A percentile compares a stretch with the other conserved stretches of the same genome.
These are phyloP conservation scores for Agonopterix heracliana DNA, from an alignment of 2,888 invertebrate genomes.

Conservation along the genomic window DNA sequence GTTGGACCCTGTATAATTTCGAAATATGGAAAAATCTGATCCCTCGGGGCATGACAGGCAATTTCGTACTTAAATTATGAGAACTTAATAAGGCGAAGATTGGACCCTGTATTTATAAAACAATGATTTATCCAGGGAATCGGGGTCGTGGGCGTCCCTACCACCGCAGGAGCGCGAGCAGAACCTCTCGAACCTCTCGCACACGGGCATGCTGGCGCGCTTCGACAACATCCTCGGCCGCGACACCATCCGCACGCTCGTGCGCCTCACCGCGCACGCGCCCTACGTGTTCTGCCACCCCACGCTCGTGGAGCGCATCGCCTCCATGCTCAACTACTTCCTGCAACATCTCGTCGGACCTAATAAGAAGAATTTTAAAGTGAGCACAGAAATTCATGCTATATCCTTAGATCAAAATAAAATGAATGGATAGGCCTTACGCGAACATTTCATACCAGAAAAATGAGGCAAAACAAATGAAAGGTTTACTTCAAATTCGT, in stretches of 20 bases:
- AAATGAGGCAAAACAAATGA: too few species aligned
- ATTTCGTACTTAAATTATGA: too few species aligned
- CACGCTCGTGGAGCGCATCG: constrained; percentile 94
- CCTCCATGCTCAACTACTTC: constrained; percentile 97
- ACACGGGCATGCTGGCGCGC: constrained; percentile 88
- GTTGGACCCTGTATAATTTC: too few species aligned
- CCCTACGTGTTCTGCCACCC: constrained; percentile 90
- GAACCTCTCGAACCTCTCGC: constrained; percentile 82
- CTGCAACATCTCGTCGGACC: constrained; percentile 92
- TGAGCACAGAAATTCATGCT: too few species aligned
- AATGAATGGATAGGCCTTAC: too few species aligned
- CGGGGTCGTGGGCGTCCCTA: constrained; percentile 84
- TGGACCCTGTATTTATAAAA: too few species aligned
- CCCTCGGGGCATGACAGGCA: too few species aligned
- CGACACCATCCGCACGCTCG: constrained; percentile 90
- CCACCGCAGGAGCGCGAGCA: constrained; percentile 84
- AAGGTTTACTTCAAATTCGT: too few species aligned
- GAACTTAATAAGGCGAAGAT: too few species aligned
- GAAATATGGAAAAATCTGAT: too few species aligned
- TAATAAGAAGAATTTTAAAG: constrained; percentile 93
- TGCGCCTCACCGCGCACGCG: constrained; percentile 85
- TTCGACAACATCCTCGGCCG: constrained; percentile 95
- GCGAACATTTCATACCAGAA: too few species aligned
- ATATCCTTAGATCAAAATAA: too few species aligned
- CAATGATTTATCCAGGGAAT: constrained; percentile 65